Evolutionary conservation across 2,888 invertebrate species (phyloP).

Genomic region (Hirtodrosophila confusa): DNA sequence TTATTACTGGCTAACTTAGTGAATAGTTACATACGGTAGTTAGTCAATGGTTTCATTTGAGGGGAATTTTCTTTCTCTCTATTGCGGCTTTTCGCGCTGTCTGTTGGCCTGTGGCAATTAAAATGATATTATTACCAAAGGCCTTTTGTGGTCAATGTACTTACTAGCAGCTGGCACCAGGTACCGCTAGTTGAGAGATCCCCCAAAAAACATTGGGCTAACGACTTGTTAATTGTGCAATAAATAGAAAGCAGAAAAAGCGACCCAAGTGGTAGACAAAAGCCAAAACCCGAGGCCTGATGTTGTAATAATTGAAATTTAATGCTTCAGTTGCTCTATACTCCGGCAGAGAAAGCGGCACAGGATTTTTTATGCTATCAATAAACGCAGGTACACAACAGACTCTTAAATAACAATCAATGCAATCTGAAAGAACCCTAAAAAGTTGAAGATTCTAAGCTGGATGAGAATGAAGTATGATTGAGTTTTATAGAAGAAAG

Average conservation of each 20-base stretch:
- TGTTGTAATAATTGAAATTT: constrained; percentile 78
- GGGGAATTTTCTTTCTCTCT: constrained; percentile 5
- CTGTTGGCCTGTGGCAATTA: constrained; percentile 63
- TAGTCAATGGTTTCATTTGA: constrained; percentile 20
- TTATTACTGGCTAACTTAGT: constrained; percentile 6
- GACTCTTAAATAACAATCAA: constrained; percentile 15
- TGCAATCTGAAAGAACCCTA: neutral
- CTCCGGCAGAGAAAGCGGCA: constrained; percentile 34
- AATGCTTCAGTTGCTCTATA: constrained; percentile 42
- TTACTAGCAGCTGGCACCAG: constrained; percentile 22
- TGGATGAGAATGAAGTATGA: no score
- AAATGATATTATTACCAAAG: constrained; percentile 72
- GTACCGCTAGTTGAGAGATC: constrained; percentile 44
- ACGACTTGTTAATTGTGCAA: constrained; percentile 79
- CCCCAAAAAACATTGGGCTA: constrained; percentile 54
- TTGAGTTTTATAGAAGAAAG: no score
- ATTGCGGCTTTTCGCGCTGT: constrained; percentile 12
- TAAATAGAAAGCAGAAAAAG: constrained; percentile 74
- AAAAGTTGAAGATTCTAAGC: no score
- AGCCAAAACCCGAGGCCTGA: constrained; percentile 28
- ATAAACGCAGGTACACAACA: constrained; percentile 7
- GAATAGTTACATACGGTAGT: neutral
- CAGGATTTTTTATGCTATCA: constrained; percentile 43
- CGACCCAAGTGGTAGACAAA: constrained; percentile 20
- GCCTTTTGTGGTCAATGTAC: constrained; percentile 37